Base-by-base conservation (phyloP, 2,797 vertebrate genomes). In the Cephalopachus bancanus region DNA sequence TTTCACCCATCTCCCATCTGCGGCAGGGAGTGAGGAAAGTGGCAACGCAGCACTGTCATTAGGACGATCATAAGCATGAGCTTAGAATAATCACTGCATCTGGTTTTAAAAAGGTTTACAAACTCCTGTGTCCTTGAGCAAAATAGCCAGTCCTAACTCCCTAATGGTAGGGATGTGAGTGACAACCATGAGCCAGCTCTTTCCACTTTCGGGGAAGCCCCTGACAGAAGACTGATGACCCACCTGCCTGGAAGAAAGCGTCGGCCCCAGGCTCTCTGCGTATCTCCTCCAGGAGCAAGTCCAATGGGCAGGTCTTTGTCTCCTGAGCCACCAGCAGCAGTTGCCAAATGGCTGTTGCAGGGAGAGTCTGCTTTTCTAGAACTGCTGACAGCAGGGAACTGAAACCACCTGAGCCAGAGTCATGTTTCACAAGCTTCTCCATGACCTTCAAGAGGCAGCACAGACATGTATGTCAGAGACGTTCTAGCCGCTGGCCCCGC, bases 171-270 rank as follows among this genome's bases (percentile, higher is more conserved):
- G 76, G 76, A 57, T 51, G 62, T 1, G 6, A 74, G n/a, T 24
- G 7, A 53, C 51, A n/a, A 17, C 17, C 4, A 0, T 0, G 19
- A 60, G 53, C 49, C 14, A 59, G 37, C 24, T 51, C 87, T 20
- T 51, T 30, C 75, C 83, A 1, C 10, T 30, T 85, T 44, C 92
- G 20, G n/a, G 33, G 17, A 51, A 69, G 62, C 15, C 10, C 9
- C 24, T 0, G 17, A 85, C 24, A 72, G n/a, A 96, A 72, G 71
- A 11, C 0, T 1, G 59, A 78, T 28, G 24, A n/a, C 84, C 92
- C 88, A 99, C 98, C 98, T 79, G 98, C 96, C 78, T 86, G 98
- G 94, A 99, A 98, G 94, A 99, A 98, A 33, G 97, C 85, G 1
- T 96, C 84, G 0, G 98, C 98, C 0, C 97, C 96, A 0, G 98